Conservation (phyloP, 2,797 vertebrate species). For the Rhadinocentrus ornatus region DNA sequence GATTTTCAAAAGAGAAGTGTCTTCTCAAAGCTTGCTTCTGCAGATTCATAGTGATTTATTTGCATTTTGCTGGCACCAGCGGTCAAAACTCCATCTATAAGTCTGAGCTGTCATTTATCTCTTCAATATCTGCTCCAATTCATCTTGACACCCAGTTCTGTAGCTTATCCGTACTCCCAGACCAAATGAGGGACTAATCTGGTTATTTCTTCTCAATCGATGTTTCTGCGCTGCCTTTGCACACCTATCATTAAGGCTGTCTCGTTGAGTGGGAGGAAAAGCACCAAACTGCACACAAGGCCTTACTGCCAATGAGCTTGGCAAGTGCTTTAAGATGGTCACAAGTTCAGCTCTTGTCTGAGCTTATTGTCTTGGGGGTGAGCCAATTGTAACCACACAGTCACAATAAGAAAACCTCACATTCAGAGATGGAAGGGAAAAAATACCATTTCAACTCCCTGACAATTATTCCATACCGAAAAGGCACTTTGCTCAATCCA, state of each 20-base stretch:
- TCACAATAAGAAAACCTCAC: conserved; percentile 53
- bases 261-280: conserved; percentile 55
- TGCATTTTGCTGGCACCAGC: conserved; percentile 29
- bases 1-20: conserved; percentile 27
- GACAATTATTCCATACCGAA: conserved; percentile 59
- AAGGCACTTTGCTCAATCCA: conserved; percentile 57
- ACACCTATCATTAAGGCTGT: conserved; percentile 70
- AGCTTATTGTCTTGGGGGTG: conserved; percentile 35
- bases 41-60: conserved; percentile 41
- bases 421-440: conserved; percentile 17
- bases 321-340: conserved; percentile 39
- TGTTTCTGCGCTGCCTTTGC: conserved; percentile 48
- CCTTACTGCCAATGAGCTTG: conserved; percentile 52
- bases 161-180: conserved; percentile 60
- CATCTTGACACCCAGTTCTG: conserved; percentile 63
- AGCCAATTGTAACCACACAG: conserved; percentile 37
- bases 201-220: conserved; percentile 74
- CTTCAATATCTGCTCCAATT: conserved; percentile 55
- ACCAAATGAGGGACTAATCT: conserved; percentile 71
- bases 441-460: conserved; percentile 42
- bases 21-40: conserved; percentile 16
- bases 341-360: conserved; percentile 50
- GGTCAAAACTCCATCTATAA: conserved; percentile 48
- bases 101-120: conserved; percentile 58
- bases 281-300: conserved; percentile 26